phyloP scores from a whole-genome alignment of 2,113 vertebrate species.

The Mesembrinibis cayennensis region DNA sequence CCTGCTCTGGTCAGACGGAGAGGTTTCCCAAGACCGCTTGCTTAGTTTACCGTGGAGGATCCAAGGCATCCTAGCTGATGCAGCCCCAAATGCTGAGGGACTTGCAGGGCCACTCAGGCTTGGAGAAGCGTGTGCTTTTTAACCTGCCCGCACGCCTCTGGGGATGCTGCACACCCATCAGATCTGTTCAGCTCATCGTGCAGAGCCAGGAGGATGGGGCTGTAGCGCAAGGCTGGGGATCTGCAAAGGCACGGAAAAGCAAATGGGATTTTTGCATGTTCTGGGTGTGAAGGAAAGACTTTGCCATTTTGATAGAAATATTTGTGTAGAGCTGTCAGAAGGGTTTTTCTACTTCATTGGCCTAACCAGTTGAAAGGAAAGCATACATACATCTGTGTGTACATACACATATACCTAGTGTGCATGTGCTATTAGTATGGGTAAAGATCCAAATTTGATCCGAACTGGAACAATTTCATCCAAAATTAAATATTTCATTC shows the following conservation, averaged over 20 bases:
- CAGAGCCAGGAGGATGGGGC: not conserved
- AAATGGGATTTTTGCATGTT: not conserved
- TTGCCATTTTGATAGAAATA: constrained; percentile 4
- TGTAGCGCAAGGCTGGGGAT: rapidly evolving
- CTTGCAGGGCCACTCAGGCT: not conserved
- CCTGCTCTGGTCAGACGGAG: not conserved
- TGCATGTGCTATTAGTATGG: not conserved
- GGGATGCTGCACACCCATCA: not conserved
- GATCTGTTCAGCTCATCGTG: not conserved
- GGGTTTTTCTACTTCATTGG: constrained; percentile 4
- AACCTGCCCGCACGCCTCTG: rapidly evolving
- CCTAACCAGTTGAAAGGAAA: constrained; percentile 23
- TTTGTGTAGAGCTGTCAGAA: not conserved
- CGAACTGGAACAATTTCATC: not conserved
- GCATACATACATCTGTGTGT: not conserved
- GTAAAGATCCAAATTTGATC: not conserved
- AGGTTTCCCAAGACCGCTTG: not conserved
- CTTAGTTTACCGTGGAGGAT: not conserved
- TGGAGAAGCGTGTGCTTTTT: rapidly evolving
- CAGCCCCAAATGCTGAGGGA: not conserved
- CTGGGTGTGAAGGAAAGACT: not conserved
- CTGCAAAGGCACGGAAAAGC: not conserved
- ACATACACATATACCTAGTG: not conserved
- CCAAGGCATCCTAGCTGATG: not conserved
- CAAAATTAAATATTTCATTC: not conserved